Conservation (phyloP, 2,797 vertebrate species). For the Anguilla anguilla region DNA sequence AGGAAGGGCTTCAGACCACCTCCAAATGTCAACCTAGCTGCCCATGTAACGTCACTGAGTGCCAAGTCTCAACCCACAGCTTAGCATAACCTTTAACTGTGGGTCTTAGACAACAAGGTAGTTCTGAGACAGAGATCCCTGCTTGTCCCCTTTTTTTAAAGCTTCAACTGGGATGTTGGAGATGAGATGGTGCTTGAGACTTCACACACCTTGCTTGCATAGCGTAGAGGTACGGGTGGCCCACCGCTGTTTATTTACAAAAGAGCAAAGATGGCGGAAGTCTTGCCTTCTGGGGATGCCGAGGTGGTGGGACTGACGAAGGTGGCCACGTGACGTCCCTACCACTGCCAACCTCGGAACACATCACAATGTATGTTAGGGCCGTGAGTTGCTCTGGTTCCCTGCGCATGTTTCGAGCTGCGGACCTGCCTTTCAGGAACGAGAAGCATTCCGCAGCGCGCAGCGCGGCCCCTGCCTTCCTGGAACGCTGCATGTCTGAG, state of each 20-base stretch:
- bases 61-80: slow-evolving; percentile 20
- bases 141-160: neutral
- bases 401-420: slow-evolving; percentile 29
- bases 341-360: neutral
- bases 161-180: neutral
- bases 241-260: neutral
- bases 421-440: slow-evolving; percentile 47
- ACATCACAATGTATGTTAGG: neutral
- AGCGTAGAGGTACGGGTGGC: neutral
- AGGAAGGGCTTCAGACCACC: slow-evolving; percentile 54
- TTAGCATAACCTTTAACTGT: neutral
- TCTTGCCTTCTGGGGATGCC: neutral
- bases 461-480: slow-evolving; percentile 56
- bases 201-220: too few species aligned
- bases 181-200: neutral
- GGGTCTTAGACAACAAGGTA: neutral
- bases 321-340: neutral
- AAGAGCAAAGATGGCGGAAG: neutral
- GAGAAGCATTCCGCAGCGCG: slow-evolving; percentile 61
- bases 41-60: slow-evolving; percentile 33
- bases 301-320: too few species aligned
- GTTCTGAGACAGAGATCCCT: too few species aligned
- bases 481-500: slow-evolving; percentile 68
- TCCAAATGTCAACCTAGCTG: slow-evolving; percentile 47
- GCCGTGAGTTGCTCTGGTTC: neutral